Percentiles rank a stretch among this genome's conserved stretches.
These are phyloP conservation scores for Philantomba maxwellii DNA, from an alignment of 2,113 vertebrate species.

Conservation along the genomic window DNA sequence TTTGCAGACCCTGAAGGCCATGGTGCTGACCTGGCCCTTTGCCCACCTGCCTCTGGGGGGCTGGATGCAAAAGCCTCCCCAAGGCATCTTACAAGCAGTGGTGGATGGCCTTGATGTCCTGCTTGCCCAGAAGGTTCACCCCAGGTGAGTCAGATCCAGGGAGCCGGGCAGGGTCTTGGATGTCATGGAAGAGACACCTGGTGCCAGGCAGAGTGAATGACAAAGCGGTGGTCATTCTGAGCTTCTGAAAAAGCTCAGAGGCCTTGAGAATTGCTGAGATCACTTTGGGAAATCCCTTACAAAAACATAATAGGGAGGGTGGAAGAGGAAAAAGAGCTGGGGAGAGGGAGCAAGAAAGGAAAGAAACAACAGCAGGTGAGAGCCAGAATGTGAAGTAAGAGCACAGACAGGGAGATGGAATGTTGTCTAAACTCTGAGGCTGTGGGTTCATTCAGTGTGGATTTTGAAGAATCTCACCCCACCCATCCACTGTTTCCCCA, in stretches of 20 bases:
- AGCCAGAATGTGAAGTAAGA: not conserved
- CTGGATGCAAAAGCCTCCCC: not conserved
- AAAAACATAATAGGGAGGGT: not conserved
- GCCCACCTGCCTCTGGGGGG: not conserved
- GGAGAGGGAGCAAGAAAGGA: not conserved
- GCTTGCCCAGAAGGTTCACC: not conserved
- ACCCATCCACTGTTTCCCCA: not conserved
- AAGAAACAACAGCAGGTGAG: not conserved
- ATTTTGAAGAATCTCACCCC: not conserved
- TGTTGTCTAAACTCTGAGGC: not conserved
- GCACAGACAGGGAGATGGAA: not conserved
- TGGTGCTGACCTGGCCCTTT: not conserved
- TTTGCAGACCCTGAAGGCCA: not conserved
- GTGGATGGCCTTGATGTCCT: not conserved
- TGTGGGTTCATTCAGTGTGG: not conserved
- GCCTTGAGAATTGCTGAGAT: not conserved
- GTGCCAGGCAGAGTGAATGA: not conserved
- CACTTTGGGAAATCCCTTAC: not conserved
- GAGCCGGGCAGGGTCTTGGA: too few relatives aligned
- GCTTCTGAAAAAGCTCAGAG: not conserved
- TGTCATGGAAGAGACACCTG: not conserved
- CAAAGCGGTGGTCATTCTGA: not conserved
- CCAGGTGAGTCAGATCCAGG: not conserved
- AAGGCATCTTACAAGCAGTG: fast-evolving
- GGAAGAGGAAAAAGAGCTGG: not conserved